Evolutionary conservation across 2,888 invertebrate genomes (phyloP).

Genomic region (Crematogaster levior): DNA sequence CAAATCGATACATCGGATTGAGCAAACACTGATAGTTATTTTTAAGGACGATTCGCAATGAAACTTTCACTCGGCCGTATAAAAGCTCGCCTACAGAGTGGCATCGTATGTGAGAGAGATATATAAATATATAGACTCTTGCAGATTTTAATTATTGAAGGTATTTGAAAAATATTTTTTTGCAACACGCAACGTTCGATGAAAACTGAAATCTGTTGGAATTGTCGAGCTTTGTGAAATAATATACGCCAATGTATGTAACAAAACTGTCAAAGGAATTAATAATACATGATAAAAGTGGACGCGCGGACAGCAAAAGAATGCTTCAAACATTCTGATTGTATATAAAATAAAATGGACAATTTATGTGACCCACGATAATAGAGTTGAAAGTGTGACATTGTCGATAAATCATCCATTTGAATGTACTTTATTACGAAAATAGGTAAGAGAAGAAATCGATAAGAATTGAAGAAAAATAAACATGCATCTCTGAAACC

Average conservation of each 20-base stretch:
- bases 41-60: constrained; percentile 66
- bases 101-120: background rate
- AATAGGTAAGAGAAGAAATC: background rate
- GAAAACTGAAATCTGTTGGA: constrained; percentile 2
- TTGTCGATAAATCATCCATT: background rate
- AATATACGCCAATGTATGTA: constrained; percentile 20
- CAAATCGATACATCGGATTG: constrained; percentile 70
- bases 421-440: background rate
- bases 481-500: background rate
- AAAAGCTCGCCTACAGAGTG: constrained; percentile 29
- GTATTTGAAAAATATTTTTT: constrained; percentile 37
- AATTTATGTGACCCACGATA: background rate
- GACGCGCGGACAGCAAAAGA: constrained; percentile 2
- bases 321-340: constrained; percentile 10
- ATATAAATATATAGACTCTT: constrained; percentile 16
- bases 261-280: constrained; percentile 30
- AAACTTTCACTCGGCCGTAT: constrained; percentile 66
- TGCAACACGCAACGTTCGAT: background rate
- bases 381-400: background rate
- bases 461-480: background rate
- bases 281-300: constrained; percentile 28
- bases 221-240: constrained; percentile 32
- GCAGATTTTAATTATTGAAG: constrained; percentile 41
- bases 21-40: constrained; percentile 66
- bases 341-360: constrained; percentile 11